Percentiles rank a stretch among this genome's conserved stretches.
phyloP scores from a whole-genome alignment of 2,797 vertebrate genomes.

The Eulemur coronatus region DNA sequence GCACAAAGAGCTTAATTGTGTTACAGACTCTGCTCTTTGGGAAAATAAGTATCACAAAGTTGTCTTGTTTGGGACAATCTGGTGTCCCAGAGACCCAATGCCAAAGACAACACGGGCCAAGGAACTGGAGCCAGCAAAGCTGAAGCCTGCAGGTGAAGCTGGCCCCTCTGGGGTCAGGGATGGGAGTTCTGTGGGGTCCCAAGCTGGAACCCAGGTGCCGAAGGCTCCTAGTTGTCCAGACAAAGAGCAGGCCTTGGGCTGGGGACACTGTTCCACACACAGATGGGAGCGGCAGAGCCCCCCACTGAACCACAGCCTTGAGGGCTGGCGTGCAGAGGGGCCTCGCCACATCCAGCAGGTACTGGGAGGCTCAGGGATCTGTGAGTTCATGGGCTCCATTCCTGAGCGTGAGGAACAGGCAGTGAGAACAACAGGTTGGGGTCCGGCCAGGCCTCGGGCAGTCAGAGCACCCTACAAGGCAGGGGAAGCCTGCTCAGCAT shows the following conservation, averaged over 20 bases:
- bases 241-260: neutral
- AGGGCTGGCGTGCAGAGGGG: neutral
- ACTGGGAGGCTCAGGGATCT: neutral
- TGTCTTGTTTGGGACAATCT: constrained; percentile 71
- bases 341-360: neutral
- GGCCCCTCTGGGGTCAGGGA: neutral
- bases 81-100: neutral
- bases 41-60: constrained; percentile 60
- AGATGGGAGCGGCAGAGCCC: neutral
- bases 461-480: constrained; percentile 64
- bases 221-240: neutral
- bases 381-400: neutral
- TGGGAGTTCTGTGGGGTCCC: neutral
- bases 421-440: neutral
- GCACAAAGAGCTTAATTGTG: constrained; percentile 59
- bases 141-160: constrained; percentile 45
- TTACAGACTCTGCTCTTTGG: constrained; percentile 49
- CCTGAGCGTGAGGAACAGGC: neutral
- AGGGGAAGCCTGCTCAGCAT: constrained; percentile 4
- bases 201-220: neutral
- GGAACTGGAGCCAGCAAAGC: constrained; percentile 37
- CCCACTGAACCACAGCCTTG: fast-evolving
- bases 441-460: neutral
- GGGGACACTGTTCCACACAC: neutral
- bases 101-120: constrained; percentile 77